Evolutionary conservation across 2,888 invertebrate species (phyloP), one percentile per base, ranked within the genome.

Genomic region (Patella ulyssiponensis): DNA sequence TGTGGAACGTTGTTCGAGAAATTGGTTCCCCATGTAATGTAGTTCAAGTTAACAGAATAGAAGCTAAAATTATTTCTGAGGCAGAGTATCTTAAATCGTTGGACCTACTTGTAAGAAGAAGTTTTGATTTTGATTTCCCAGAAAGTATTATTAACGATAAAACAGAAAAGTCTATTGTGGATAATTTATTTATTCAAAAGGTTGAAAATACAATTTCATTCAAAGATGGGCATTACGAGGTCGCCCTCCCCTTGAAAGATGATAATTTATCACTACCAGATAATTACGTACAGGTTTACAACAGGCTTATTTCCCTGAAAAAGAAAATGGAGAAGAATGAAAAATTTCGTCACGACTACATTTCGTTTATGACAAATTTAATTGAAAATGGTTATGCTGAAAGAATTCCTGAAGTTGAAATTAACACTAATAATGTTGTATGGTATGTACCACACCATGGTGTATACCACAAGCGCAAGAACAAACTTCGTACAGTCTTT

Each of bases 371-470:
- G 73, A 56, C 53, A 11, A 58, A 52, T 23, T 51, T 81, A 11
- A 20, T 77, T 14, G 44, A 73, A 1, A 79, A 77, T 5, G 77
- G 79, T n/a, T 77, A 80, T 71, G 80, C 80, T 15, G 78, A 78
- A 69, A 23, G 27, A 53, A 44, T 78, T 5, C 69, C 70, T 2
- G 15, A 5, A 52, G 20, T 27, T 1, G 71, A 71, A 7, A 12
- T 69, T 9, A 15, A 72, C 1, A 27, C 14, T 17, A 23, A 56
- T 3, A 4, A 77, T 12, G 77, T 27, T 3, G 71, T 75, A 5
- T 83, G 83, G 82, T 84, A 81, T 73, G 75, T 85, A 23, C 83
- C 82, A 2, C 82, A 85, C 54, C 83, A 84, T 77, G 76, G 77
- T 3, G 78, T 83, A 14, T 76, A 78, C 27, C 80, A 81, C 33